Evolutionary conservation across 1,140 invertebrate genomes (phyloP), one percentile per base, ranked within the genome.

Genomic region (Drosophila rufa): DNA sequence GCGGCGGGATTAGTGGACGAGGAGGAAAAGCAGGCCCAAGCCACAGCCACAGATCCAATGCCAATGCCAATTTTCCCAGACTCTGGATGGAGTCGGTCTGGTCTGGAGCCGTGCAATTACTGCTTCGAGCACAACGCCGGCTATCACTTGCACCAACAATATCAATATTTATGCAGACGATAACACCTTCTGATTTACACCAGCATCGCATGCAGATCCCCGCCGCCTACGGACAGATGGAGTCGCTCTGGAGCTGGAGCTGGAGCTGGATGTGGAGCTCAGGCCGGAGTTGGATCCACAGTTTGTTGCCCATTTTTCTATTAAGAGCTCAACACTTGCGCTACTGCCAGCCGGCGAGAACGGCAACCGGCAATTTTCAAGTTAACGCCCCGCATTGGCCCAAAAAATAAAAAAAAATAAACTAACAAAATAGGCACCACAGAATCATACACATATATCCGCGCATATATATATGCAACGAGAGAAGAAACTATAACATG

Each of bases 121-220:
- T 73, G 86, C 86, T 89, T 61, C 81, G 80, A 85, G 85, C 86
- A 87, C 85, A 77, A 90, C 85, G 85, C 81, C 85, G 85, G 85
- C 85, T 89, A 89, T 89, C 85, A 89, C 81, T 90, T 87, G 85
- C 79, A 42, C 78, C 85, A 90, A 90, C 85, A 89, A 90, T 90
- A 90, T 90, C 86, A 90, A 90, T 90, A 90, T 90, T 90, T 90
- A 90, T 90, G 87, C 82, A 90, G 85, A 90, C 85, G 85, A 90
- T 90, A 90, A 91, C 85, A 90, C 85, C 85, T 90, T 90, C 85
- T 90, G 85, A 90, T 90, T 90, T 90, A 90, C 86, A 83, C 77
- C 70, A 91, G 86, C 71, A 62, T 90, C 66, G 79, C 85, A 90
- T 90, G 85, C 86, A 90, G 83, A 87, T 86, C 83, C 67, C 46